Evolutionary conservation across 2,888 invertebrate genomes (phyloP), one percentile per base, ranked within the genome.

Genomic region (Elmis aenea): DNA sequence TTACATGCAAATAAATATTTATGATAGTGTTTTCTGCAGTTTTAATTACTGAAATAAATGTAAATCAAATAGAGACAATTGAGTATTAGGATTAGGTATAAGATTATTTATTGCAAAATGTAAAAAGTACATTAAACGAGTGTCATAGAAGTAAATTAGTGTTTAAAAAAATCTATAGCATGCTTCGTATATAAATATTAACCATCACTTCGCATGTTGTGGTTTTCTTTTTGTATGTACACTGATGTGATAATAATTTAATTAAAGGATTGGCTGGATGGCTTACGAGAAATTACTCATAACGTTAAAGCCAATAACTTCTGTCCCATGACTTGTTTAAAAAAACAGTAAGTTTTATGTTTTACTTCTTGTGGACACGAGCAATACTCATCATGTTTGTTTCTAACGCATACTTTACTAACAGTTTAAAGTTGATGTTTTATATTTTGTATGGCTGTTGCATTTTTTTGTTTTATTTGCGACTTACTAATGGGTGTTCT

Each of bases 261-360:
- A 50, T 72, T 74, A 61, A 80, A 96, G 95, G 84, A 81, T 66
- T 99, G 97, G 97, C 81, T 95, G 75, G 85, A 90, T 68, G 92
- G 88, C 52, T 78, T 99, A 60, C 80, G 96, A 71, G 80, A 81
- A 72, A 91, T 97, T 68, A 94, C 97, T 47, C 94, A 95, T 78
- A 97, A 96, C 76, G 93, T 92, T 62, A 97, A 96, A 79, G 94
- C 94, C 60, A 95, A 94, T 79, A 97, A 99, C 79, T 85, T 95
- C 61, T 97, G 96, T 71, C 96, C 99, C 37, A 90, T 94, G 86
- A 96, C 94, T 59, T 93, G 94, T 74, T 83, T 99, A 58, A 91
- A 89, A 75, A 99, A 99, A 78, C 97, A 99, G 97, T 99, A 85
- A 91, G 95, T 91, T 64, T 44, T 34, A 40, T 36, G 45, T 50